A percentile compares a stretch with the other conserved stretches of the same genome.
phyloP scores from a whole-genome alignment of 2,113 vertebrate genomes.

The Fukomys damarensis region DNA sequence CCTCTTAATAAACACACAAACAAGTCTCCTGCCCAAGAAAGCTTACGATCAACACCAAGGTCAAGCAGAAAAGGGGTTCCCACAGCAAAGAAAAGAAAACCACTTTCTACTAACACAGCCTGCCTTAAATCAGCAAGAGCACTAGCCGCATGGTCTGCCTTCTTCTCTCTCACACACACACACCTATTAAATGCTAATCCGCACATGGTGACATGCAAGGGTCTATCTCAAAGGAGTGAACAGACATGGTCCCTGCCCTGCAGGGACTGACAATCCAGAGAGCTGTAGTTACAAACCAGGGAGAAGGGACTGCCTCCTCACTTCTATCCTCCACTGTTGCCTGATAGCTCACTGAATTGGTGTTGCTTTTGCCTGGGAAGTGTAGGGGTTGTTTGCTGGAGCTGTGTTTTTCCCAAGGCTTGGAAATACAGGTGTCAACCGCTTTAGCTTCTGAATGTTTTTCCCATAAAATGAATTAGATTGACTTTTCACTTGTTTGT shows the following conservation, averaged over 20 bases:
- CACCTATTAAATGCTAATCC: constrained; percentile 65
- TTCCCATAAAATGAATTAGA: constrained; percentile 32
- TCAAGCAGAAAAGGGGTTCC: constrained; percentile 62
- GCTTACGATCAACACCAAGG: constrained; percentile 62
- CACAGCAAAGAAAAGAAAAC: constrained; percentile 69
- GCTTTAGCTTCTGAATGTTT: constrained; percentile 3
- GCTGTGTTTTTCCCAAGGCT: background rate
- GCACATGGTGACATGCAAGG: background rate
- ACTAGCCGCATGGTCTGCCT: background rate
- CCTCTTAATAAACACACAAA: constrained; percentile 76
- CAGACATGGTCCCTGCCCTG: background rate
- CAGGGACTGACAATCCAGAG: constrained; percentile 16
- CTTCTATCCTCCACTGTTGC: too few relatives aligned
- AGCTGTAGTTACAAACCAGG: background rate
- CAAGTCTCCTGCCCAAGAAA: constrained; percentile 72
- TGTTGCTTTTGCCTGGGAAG: background rate
- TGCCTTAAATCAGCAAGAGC: constrained; percentile 62
- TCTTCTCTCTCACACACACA: constrained; percentile 2
- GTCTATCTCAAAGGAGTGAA: constrained; percentile 37
- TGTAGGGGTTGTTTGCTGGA: background rate
- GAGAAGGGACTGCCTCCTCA: background rate
- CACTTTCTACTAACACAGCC: background rate
- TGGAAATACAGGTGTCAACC: background rate
- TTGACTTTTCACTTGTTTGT: constrained; percentile 56
- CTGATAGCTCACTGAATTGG: background rate